These are phyloP conservation scores for Brachystomella parvula DNA, from an alignment of 1,140 invertebrate genomes.

Conservation along the genomic window DNA sequence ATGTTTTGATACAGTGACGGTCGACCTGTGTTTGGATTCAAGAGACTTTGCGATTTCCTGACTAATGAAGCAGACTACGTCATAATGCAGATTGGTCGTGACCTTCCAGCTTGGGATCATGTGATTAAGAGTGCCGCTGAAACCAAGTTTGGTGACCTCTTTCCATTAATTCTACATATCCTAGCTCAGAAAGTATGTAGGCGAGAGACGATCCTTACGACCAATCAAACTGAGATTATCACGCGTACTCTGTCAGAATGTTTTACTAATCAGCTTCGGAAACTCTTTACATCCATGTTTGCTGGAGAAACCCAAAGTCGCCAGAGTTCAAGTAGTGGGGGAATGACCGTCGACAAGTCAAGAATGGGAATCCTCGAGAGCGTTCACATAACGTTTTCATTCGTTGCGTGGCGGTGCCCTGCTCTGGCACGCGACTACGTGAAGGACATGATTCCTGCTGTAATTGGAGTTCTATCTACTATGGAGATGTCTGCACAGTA, in stretches of 20 bases:
- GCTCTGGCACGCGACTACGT: background rate
- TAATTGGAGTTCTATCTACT: background rate
- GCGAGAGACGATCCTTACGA: background rate
- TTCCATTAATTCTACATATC: constrained; percentile 10
- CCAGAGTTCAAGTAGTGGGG: background rate
- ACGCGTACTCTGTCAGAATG: background rate
- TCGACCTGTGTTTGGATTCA: constrained; percentile 30
- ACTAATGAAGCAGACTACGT: constrained; percentile 12
- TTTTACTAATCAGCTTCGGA: background rate
- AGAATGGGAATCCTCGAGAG: background rate
- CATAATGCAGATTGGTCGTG: constrained; percentile 12
- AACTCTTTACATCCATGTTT: background rate
- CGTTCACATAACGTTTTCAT: background rate
- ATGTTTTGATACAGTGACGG: no score
- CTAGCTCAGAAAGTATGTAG: constrained; percentile 16
- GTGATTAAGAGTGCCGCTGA: background rate
- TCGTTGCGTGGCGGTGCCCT: background rate
- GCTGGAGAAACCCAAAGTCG: background rate
- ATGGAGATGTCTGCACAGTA: background rate
- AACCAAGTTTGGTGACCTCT: background rate
- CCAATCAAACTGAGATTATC: constrained; percentile 2
- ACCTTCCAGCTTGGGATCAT: constrained; percentile 16
- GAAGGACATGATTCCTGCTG: background rate
- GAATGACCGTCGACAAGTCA: background rate
- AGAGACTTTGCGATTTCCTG: constrained; percentile 20